These are phyloP conservation scores for Belgica antarctica DNA, from an alignment of 2,888 invertebrate genomes.

Conservation along the genomic window DNA sequence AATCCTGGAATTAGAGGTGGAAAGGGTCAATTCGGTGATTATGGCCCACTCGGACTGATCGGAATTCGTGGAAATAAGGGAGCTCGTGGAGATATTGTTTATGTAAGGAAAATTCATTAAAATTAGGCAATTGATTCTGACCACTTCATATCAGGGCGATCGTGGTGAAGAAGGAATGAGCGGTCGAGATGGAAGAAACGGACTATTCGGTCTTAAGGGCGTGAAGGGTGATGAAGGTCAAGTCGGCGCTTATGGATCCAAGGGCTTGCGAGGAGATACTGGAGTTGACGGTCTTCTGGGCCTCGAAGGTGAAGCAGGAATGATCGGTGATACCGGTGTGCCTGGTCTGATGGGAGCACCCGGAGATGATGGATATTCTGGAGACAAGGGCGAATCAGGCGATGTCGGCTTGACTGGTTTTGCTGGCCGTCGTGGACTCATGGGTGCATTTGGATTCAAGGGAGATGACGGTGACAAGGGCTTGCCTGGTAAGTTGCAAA, in stretches of 20 bases:
- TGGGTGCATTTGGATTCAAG: conserved; percentile 51
- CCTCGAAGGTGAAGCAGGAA: conserved; percentile 49
- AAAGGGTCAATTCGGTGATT: conserved; percentile 21
- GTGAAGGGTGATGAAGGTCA: conserved; percentile 42
- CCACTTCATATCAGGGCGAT: conserved; percentile 53
- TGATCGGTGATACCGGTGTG: conserved; percentile 49
- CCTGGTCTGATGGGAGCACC: conserved; percentile 37
- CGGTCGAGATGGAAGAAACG: conserved; percentile 45
- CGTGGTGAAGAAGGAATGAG: conserved; percentile 45
- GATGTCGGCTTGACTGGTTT: conserved; percentile 56
- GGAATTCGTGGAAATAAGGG: conserved; percentile 55
- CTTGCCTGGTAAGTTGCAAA: conserved; percentile 25
- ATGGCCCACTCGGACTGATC: background rate
- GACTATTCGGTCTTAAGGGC: conserved; percentile 51
- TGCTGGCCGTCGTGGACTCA: conserved; percentile 54
- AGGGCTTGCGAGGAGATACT: conserved; percentile 28
- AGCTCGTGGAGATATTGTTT: conserved; percentile 52
- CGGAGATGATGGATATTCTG: conserved; percentile 54
- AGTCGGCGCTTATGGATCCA: conserved; percentile 24
- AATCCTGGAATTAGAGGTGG: conserved; percentile 56
- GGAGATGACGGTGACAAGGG: conserved; percentile 49
- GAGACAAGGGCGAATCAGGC: conserved; percentile 60
- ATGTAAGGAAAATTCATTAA: conserved; percentile 50
- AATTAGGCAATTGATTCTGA: background rate
- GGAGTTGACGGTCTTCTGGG: conserved; percentile 29